These are phyloP conservation scores for Gymnoscopelus microlampas DNA, from an alignment of 2,797 vertebrate species.

Conservation along the genomic window DNA sequence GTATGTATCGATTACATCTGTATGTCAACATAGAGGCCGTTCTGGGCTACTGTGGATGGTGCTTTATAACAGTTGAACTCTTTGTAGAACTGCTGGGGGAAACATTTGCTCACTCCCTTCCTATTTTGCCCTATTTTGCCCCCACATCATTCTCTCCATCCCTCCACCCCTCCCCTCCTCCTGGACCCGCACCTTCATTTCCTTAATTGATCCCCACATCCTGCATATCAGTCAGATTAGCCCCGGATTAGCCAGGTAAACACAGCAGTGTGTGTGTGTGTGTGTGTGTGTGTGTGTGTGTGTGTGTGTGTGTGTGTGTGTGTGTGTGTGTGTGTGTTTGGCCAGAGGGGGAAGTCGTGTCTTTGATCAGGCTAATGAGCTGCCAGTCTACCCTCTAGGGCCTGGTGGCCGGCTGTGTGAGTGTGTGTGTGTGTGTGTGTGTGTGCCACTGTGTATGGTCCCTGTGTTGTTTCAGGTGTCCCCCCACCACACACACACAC, in stretches of 20 bases:
- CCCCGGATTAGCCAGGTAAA: slow-evolving; percentile 73
- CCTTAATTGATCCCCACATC: slow-evolving; percentile 73
- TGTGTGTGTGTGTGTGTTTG: slow-evolving; percentile 20
- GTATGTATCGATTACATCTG: no score
- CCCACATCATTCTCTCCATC: no score
- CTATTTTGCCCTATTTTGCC: not conserved
- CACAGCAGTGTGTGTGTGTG: slow-evolving; percentile 39
- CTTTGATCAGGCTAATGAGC: slow-evolving; percentile 87
- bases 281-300: slow-evolving; percentile 27
- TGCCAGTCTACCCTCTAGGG: slow-evolving; percentile 78
- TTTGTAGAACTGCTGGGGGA: slow-evolving; percentile 22
- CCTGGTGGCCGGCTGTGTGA: slow-evolving; percentile 66
- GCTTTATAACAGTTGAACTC: slow-evolving; percentile 2
- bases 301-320: slow-evolving; percentile 31
- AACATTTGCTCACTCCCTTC: slow-evolving; percentile 17
- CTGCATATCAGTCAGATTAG: slow-evolving; percentile 73
- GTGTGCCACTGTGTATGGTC: no score
- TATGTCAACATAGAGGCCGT: no score
- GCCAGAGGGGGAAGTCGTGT: slow-evolving; percentile 69
- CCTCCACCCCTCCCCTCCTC: slow-evolving; percentile 39
- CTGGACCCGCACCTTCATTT: slow-evolving; percentile 64
- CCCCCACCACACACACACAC: slow-evolving; percentile 40
- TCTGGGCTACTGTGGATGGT: no score
- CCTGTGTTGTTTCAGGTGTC: no score
- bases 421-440: slow-evolving; percentile 1